Conservation (phyloP, 2,797 vertebrate genomes). For the Apogon talboti region DNA sequence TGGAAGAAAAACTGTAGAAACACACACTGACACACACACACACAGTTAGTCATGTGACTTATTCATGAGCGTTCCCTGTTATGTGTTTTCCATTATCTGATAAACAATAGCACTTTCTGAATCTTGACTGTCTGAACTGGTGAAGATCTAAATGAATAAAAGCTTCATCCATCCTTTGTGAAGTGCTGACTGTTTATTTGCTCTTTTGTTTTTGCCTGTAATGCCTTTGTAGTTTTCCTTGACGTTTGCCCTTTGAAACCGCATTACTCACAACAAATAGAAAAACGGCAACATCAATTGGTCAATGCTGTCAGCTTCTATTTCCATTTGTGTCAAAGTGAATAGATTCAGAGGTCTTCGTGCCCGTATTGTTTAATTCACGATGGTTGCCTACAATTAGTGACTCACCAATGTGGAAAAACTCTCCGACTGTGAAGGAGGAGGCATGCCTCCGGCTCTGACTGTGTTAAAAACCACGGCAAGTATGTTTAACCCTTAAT, state of each 20-base stretch:
- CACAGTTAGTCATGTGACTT: no score
- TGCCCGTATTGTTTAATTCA: constrained; percentile 37
- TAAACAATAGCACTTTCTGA: no score
- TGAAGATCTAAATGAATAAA: neutral
- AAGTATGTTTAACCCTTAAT: constrained; percentile 34
- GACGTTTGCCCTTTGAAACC: constrained; percentile 39
- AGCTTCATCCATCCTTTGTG: neutral
- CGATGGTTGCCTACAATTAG: constrained; percentile 37
- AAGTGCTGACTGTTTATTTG: neutral
- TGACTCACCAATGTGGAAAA: constrained; percentile 60
- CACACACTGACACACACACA: no score
- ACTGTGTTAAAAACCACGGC: constrained; percentile 29
- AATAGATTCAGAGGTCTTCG: constrained; percentile 21
- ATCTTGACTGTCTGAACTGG: no score
- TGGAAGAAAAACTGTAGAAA: no score
- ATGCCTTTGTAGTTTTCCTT: constrained; percentile 4
- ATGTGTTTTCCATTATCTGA: no score
- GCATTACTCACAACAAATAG: constrained; percentile 27
- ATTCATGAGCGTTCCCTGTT: no score
- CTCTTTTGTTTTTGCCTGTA: neutral
- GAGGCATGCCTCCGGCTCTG: constrained; percentile 13
- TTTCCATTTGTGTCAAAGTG: constrained; percentile 28
- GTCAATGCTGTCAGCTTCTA: constrained; percentile 24
- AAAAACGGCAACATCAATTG: constrained; percentile 11
- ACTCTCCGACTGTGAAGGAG: constrained; percentile 20